These are phyloP conservation scores for Acleris sparsana DNA, from an alignment of 2,888 invertebrate species.

Conservation along the genomic window DNA sequence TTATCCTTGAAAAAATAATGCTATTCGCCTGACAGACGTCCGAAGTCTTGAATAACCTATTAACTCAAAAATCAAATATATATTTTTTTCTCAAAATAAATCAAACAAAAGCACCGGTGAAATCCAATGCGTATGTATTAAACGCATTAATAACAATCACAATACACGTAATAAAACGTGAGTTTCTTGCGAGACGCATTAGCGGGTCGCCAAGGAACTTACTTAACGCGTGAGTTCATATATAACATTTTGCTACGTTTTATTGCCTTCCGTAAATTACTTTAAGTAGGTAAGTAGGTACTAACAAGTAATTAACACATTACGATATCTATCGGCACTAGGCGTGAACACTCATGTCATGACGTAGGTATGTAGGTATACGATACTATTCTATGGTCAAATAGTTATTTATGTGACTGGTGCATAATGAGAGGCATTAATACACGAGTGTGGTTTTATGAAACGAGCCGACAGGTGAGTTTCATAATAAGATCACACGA, in stretches of 20 bases:
- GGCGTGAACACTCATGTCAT: neutral
- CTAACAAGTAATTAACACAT: conserved; percentile 2
- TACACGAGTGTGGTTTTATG: no score
- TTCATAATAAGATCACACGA: no score
- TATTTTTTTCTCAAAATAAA: conserved; percentile 12
- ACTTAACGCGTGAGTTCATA: conserved; percentile 7
- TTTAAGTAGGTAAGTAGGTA: conserved; percentile 14
- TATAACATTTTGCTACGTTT: conserved; percentile 10
- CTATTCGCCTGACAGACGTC: conserved; percentile 1
- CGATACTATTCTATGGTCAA: no score
- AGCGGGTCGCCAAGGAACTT: neutral
- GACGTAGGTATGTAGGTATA: no score
- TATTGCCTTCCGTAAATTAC: conserved; percentile 30
- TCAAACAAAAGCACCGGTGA: conserved; percentile 16
- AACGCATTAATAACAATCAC: conserved; percentile 23
- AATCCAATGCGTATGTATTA: conserved; percentile 20
- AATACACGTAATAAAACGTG: conserved; percentile 17
- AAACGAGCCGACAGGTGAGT: no score
- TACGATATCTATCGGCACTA: neutral
- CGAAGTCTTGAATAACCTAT: conserved; percentile 25
- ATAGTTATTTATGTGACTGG: no score
- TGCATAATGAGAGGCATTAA: no score
- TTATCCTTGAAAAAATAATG: conserved; percentile 1
- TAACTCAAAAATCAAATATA: conserved; percentile 23
- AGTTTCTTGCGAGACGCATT: conserved; percentile 6